Conservation (phyloP, 2,113 vertebrate genomes). For the Megaceryle torquata region DNA sequence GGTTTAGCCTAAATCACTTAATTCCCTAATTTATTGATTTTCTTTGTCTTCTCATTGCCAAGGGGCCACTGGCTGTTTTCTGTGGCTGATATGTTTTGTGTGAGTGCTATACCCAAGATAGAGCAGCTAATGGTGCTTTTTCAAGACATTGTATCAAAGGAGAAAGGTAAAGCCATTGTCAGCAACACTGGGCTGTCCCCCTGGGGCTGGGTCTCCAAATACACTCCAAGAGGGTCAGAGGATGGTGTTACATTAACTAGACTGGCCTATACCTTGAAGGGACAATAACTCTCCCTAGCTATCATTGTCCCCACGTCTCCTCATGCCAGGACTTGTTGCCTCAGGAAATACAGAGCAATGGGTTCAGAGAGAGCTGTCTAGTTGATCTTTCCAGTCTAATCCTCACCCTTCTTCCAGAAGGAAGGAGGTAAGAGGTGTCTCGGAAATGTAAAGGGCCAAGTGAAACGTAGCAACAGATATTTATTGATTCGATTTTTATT, state of each 20-base stretch:
- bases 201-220: neutral
- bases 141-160: neutral
- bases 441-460: neutral
- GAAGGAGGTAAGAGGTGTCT: neutral
- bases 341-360: neutral
- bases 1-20: neutral
- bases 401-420: neutral
- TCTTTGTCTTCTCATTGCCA: neutral
- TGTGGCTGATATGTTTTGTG: neutral
- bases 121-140: neutral
- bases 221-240: neutral
- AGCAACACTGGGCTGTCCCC: neutral
- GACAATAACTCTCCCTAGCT: neutral
- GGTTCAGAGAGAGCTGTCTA: neutral
- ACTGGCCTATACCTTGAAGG: neutral
- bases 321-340: neutral
- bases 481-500: neutral
- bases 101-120: fast-evolving
- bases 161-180: neutral
- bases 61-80: neutral
- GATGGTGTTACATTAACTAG: neutral
- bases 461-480: neutral
- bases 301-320: neutral
- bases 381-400: neutral
- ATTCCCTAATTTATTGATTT: neutral